A percentile compares a stretch with the other conserved stretches of the same genome.
These are phyloP conservation scores for Zosterops hypoxanthus DNA, from an alignment of 2,113 vertebrate species.

Conservation along the genomic window DNA sequence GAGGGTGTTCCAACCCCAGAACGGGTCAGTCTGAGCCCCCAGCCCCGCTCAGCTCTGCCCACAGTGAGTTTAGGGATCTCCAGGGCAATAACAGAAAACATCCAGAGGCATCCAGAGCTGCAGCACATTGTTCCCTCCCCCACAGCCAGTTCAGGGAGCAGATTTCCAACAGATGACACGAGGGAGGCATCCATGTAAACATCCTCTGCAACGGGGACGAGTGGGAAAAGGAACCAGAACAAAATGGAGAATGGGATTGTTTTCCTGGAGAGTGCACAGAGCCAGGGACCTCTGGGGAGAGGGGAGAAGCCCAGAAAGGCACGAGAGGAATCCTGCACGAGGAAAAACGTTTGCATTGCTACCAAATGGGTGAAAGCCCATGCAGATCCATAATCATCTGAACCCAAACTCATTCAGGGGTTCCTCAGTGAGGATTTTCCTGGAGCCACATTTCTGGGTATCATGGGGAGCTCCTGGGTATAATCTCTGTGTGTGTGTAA, in stretches of 20 bases:
- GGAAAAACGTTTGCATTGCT: background rate
- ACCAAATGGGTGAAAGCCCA: background rate
- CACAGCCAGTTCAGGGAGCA: background rate
- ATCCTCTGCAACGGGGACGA: background rate
- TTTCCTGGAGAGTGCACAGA: background rate
- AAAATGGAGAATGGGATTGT: background rate
- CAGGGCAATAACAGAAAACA: background rate
- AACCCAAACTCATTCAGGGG: background rate
- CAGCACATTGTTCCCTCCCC: background rate
- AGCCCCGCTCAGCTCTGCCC: background rate
- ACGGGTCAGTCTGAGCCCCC: background rate
- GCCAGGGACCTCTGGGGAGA: background rate
- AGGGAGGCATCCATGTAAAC: constrained; percentile 28
- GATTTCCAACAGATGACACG: constrained; percentile 47
- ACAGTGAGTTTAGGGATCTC: background rate
- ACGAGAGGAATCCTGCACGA: background rate
- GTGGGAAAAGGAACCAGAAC: constrained; percentile 1
- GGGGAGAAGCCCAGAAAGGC: background rate
- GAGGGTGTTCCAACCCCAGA: background rate
- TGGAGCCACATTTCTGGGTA: background rate
- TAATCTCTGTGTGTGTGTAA: background rate
- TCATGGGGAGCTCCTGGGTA: background rate
- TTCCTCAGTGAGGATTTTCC: too few species aligned
- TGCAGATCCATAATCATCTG: rapidly evolving
- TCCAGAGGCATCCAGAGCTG: constrained; percentile 29